Percentiles rank a stretch among this genome's conserved stretches.
Evolutionary conservation across 64 coral and sea anemone species (phyloP).

Genomic region (Stichodactyla helianthus): DNA sequence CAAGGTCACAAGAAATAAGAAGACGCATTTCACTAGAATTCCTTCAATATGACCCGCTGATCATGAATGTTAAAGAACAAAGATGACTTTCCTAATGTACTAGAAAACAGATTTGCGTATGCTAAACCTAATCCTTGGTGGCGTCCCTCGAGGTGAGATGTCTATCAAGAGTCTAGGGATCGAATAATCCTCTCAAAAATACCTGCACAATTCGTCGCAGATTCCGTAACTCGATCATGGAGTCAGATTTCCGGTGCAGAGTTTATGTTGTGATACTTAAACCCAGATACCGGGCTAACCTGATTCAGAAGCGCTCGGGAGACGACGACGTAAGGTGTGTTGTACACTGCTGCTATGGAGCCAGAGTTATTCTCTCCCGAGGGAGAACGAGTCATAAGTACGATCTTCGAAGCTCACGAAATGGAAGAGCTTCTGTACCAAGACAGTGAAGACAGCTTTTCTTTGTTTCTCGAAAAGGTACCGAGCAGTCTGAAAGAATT

Average conservation of each 20-base stretch:
- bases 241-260: background rate
- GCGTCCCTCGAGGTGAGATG: background rate
- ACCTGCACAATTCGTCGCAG: background rate
- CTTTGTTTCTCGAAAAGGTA: background rate
- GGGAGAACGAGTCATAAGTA: slow-evolving; percentile 21
- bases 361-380: slow-evolving; percentile 7
- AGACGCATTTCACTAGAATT: background rate
- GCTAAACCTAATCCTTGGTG: background rate
- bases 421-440: slow-evolving; percentile 18
- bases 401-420: slow-evolving; percentile 15
- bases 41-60: no score
- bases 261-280: background rate
- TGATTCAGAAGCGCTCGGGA: background rate
- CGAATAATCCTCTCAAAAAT: background rate
- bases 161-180: background rate
- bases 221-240: background rate
- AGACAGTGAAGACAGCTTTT: background rate
- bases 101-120: background rate
- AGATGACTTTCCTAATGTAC: background rate
- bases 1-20: background rate
- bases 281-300: background rate
- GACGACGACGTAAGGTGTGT: background rate
- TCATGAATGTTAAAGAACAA: background rate
- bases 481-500: background rate
- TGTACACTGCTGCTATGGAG: background rate